A percentile compares a stretch with the other conserved stretches of the same genome.
Conservation (phyloP, 2,888 invertebrate species). For the Cacoxenus indagator region DNA sequence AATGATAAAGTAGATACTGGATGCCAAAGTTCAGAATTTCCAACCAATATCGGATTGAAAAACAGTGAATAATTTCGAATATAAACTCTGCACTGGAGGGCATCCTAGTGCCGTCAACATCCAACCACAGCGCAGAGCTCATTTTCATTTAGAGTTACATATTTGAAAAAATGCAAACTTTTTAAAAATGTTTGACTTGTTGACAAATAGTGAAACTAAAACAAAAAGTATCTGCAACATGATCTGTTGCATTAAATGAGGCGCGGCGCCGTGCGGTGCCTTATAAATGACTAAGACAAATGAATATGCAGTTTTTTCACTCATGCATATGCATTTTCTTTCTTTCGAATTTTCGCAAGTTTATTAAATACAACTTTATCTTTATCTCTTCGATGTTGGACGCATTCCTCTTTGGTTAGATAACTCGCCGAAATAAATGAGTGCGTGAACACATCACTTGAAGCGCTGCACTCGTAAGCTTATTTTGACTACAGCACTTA, state of each 20-base stretch:
- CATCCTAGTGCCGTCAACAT: neutral
- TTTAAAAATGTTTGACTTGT: slow-evolving; percentile 41
- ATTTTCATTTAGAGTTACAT: neutral
- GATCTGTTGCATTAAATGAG: neutral
- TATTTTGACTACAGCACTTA: neutral
- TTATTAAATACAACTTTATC: slow-evolving; percentile 48
- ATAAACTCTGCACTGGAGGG: too few species aligned
- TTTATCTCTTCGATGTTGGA: slow-evolving; percentile 43
- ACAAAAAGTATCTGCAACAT: slow-evolving; percentile 32
- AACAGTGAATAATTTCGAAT: too few species aligned
- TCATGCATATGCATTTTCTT: slow-evolving; percentile 29
- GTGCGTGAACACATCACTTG: neutral
- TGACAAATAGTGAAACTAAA: slow-evolving; percentile 36
- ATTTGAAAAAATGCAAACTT: slow-evolving; percentile 21
- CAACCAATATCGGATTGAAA: too few species aligned
- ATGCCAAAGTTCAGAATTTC: too few species aligned
- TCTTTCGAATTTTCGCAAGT: slow-evolving; percentile 47
- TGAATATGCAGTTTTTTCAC: neutral
- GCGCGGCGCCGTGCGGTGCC: neutral
- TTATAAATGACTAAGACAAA: neutral
- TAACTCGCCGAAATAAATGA: slow-evolving; percentile 34
- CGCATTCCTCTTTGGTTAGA: slow-evolving; percentile 49
- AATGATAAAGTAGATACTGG: too few species aligned
- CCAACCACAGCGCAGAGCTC: too few species aligned
- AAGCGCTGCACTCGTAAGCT: slow-evolving; percentile 1